Percentiles rank a stretch among this genome's conserved stretches.
Evolutionary conservation across 1,140 invertebrate genomes (phyloP).

Genomic region (Cotesia vestalis): DNA sequence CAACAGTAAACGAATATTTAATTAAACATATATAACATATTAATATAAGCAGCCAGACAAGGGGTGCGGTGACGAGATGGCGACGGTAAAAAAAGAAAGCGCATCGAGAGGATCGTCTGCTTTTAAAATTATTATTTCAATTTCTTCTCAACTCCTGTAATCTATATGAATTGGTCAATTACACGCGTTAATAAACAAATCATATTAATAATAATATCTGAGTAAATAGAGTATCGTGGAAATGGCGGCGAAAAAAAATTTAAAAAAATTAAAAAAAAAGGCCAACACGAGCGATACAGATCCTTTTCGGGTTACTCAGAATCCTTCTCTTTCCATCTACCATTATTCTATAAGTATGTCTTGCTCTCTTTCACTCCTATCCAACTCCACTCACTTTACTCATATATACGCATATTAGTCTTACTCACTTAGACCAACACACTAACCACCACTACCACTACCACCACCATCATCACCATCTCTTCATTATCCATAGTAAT

Average conservation of each 20-base stretch:
- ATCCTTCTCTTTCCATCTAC: slow-evolving; percentile 15
- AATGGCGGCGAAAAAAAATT: slow-evolving; percentile 31
- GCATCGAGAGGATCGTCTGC: background rate
- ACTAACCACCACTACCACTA: background rate
- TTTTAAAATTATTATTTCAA: background rate
- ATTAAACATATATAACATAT: background rate
- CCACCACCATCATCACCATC: background rate
- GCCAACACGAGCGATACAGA: slow-evolving; percentile 6
- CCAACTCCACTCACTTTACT: background rate
- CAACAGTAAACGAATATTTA: background rate
- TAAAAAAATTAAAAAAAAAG: background rate
- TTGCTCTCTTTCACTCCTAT: background rate
- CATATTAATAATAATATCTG: background rate
- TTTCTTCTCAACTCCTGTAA: too few species aligned
- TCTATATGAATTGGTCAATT: too few species aligned
- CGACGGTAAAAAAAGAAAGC: slow-evolving; percentile 11
- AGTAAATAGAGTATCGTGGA: slow-evolving; percentile 22
- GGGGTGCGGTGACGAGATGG: slow-evolving; percentile 34
- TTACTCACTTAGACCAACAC: background rate
- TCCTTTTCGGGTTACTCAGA: slow-evolving; percentile 27
- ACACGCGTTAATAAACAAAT: background rate
- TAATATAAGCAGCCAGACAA: slow-evolving; percentile 10
- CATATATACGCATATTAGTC: background rate
- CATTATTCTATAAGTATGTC: background rate
- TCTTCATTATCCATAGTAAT: slow-evolving; percentile 15